These are phyloP conservation scores for Ceuthmochares aereus DNA, from an alignment of 2,113 vertebrate species.

Conservation along the genomic window DNA sequence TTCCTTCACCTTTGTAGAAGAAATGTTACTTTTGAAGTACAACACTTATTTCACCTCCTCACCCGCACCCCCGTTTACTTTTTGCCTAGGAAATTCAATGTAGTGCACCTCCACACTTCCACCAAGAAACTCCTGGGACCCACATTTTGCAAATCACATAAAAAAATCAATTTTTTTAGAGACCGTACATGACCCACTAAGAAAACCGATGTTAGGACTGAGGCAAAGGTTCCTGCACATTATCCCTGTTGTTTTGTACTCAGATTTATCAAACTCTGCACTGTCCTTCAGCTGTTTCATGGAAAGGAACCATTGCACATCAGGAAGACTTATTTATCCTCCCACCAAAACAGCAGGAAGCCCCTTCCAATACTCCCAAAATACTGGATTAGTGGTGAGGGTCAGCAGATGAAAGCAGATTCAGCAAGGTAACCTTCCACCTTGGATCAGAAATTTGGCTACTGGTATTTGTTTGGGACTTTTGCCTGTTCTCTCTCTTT, in stretches of 20 bases:
- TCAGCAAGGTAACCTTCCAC: not conserved
- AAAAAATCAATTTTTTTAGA: not conserved
- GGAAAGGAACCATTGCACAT: not conserved
- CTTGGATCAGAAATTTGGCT: not conserved
- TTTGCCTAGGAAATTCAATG: not conserved
- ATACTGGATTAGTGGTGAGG: not conserved
- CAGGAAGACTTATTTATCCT: not conserved
- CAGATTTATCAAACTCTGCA: not conserved
- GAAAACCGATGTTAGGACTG: not conserved
- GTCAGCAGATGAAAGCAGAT: not conserved
- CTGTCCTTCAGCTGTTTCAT: not conserved
- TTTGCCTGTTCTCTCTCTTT: not conserved
- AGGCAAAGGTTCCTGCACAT: not conserved
- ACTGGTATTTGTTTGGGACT: not conserved
- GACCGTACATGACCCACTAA: not conserved
- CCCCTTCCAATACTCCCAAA: not conserved
- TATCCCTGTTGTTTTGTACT: not conserved
- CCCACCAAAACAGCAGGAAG: not conserved
- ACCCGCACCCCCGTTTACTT: not conserved
- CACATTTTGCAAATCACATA: accelerated
- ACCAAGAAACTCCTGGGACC: not conserved
- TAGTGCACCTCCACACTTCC: not conserved
- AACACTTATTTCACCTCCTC: not conserved
- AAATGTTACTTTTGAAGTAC: not conserved
- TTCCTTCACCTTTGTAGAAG: not conserved